phyloP scores from a whole-genome alignment of 2,797 vertebrate genomes.

The Anomalospiza imberbis region DNA sequence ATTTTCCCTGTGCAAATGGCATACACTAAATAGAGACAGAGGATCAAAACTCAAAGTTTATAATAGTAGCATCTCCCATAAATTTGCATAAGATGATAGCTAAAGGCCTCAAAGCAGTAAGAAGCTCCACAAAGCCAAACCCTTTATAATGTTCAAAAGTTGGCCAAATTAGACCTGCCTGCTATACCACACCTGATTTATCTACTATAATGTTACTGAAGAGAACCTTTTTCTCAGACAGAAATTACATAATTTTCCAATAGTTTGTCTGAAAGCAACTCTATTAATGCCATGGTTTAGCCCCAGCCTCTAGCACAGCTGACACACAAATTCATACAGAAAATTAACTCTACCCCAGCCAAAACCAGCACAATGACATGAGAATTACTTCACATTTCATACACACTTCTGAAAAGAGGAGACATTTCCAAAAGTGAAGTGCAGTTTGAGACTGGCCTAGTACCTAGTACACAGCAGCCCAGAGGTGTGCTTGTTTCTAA shows the following conservation, averaged over 20 bases:
- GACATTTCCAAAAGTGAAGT: background rate
- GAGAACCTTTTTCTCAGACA: background rate
- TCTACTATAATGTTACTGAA: background rate
- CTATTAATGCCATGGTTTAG: background rate
- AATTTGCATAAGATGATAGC: background rate
- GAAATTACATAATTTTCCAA: background rate
- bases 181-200: background rate
- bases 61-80: background rate
- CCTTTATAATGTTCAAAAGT: background rate
- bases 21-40: background rate
- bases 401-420: background rate
- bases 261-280: background rate
- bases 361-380: background rate
- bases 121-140: background rate
- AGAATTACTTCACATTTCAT: background rate
- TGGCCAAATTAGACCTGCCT: background rate
- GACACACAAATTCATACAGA: slow-evolving; percentile 64
- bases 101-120: background rate
- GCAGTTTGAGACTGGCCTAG: background rate
- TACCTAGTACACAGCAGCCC: background rate
- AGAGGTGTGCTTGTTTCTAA: background rate
- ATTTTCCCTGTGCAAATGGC: background rate
- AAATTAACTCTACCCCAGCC: background rate
- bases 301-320: slow-evolving; percentile 27
- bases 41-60: background rate